Evolutionary conservation across 1,140 invertebrate species (phyloP), one percentile per base, ranked within the genome.

Genomic region (Heliconius eleuchia): DNA sequence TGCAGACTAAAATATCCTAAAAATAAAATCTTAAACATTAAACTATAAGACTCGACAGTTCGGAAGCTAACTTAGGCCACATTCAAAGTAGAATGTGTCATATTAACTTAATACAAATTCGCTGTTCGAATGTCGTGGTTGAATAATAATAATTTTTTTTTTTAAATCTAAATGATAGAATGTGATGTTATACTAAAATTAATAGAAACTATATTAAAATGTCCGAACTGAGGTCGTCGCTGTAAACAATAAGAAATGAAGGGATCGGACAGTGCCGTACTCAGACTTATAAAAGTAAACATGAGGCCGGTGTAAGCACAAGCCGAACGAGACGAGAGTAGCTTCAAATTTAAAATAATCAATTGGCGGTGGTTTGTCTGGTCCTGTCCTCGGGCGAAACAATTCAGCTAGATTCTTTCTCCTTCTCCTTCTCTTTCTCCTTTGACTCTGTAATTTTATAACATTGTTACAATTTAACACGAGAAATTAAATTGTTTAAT

Each of bases 1-100:
- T 89, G 91, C 90, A 91, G 92, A 93, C 91, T 92, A 94, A 93
- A 92, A 92, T 93, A 93, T 94, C 89, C 92, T 94, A 94, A 94
- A 94, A 94, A 90, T 37, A 92, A 93, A 92, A 86, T 90, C 92
- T 92, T 93, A 94, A 93, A 89, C 88, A 88, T 91, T 91, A 92
- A 94, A 94, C 88, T 92, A 92, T 89, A 92, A 91, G 87, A 92
- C 86, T 89, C 80, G 84, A 87, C 85, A 87, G 84, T 88, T 84
- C 78, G 74, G 81, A 89, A 92, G 93, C 86, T 87, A 91, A 92
- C 87, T 89, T 93, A 93, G 91, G 91, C 91, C 91, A 89, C 91
- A 89, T 86, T 87, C 87, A 89, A 88, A 88, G 87, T 66, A 78
- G 84, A 88, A 90, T 71, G 34, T 39, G 9, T 30, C 8, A 8